phyloP scores from a whole-genome alignment of 2,797 vertebrate species.

The Ibycter americanus region DNA sequence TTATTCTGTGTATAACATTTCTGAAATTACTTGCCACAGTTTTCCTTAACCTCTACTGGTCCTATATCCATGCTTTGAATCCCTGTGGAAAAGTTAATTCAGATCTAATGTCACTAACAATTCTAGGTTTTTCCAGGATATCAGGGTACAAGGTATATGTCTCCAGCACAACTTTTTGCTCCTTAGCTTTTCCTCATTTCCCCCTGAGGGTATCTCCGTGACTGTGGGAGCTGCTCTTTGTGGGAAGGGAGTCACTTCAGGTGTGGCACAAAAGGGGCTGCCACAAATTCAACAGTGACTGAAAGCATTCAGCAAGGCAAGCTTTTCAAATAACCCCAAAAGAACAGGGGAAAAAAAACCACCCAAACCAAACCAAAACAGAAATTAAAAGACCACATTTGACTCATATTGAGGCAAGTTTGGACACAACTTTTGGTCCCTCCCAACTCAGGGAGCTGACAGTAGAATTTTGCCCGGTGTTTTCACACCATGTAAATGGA shows the following conservation, averaged over 20 bases:
- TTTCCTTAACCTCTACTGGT: not conserved
- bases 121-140: not conserved
- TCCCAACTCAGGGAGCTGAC: not conserved
- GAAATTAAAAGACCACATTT: not conserved
- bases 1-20: not conserved
- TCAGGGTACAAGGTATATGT: not conserved
- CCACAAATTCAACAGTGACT: not conserved
- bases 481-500: not conserved
- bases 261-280: not conserved
- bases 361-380: not conserved
- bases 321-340: not conserved
- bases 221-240: not conserved
- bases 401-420: not conserved
- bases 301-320: not conserved
- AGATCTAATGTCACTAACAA: not conserved
- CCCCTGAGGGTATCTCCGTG: not conserved
- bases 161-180: not conserved
- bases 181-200: not conserved
- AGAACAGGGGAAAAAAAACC: not conserved
- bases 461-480: not conserved
- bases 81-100: not conserved
- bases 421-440: not conserved
- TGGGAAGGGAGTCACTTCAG: not conserved
- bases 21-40: not conserved
- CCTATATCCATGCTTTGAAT: not conserved